Percentiles rank a stretch among this genome's conserved stretches.
phyloP scores from a whole-genome alignment of 2,113 vertebrate species.

The Rhinoptilus africanus region DNA sequence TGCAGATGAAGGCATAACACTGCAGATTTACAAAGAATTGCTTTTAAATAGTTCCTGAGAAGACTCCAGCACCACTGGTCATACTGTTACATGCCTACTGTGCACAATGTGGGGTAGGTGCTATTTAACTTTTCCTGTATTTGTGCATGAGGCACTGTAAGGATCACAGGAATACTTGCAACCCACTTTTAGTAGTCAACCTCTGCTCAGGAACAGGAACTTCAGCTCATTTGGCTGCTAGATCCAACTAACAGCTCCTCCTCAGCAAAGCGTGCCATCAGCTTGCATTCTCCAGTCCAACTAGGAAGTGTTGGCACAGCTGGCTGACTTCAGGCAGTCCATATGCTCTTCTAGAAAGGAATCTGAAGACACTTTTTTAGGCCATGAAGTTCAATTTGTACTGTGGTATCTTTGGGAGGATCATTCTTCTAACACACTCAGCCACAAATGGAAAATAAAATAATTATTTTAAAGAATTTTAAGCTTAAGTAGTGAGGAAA shows the following conservation, averaged over 20 bases:
- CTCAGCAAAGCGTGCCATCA: neutral
- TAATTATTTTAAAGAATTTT: neutral
- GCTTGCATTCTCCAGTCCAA: neutral
- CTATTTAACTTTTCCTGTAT: neutral
- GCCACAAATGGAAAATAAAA: neutral
- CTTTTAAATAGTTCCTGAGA: neutral
- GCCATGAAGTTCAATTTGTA: neutral
- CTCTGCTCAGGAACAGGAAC: neutral
- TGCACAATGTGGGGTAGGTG: too few species aligned
- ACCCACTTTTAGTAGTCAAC: neutral
- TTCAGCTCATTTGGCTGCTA: neutral
- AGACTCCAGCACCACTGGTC: neutral
- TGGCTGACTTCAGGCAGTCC: neutral
- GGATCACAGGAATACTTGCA: neutral
- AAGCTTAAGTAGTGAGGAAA: neutral
- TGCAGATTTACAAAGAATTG: neutral
- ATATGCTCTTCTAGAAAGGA: neutral
- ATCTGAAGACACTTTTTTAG: neutral
- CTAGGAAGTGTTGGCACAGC: neutral
- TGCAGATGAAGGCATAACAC: neutral
- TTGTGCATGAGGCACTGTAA: neutral
- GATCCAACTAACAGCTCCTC: neutral
- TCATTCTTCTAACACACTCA: neutral
- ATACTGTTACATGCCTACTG: neutral
- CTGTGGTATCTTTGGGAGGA: neutral